phyloP scores from a whole-genome alignment of 23 tunicate species.

The Oikopleura dioica region DNA sequence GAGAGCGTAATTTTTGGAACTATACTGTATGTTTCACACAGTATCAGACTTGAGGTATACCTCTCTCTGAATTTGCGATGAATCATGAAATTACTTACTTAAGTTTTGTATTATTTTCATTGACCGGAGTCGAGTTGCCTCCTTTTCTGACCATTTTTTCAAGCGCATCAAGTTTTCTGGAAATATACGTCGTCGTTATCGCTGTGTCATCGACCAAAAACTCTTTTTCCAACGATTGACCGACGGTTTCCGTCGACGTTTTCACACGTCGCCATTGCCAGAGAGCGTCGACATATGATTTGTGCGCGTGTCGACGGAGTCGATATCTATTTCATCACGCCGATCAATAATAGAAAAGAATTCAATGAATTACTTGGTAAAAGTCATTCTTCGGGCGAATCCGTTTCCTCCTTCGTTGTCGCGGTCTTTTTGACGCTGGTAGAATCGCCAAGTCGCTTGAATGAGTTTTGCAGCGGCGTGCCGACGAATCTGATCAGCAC shows the following conservation, averaged over 20 bases:
- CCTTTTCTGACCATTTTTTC: conserved; percentile 4
- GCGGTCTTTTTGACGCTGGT: not conserved
- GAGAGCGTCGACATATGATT: not conserved
- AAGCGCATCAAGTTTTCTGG: conserved; percentile 10
- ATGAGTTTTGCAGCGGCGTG: conserved; percentile 8
- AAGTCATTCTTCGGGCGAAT: not conserved
- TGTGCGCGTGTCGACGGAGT: not conserved
- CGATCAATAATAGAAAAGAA: not conserved
- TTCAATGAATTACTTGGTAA: not conserved
- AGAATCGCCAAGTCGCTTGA: not conserved
- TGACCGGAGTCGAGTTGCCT: not conserved
- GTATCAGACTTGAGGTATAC: too few species aligned
- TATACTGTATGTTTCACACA: too few species aligned
- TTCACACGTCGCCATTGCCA: conserved; percentile 11
- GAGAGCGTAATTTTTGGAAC: too few species aligned
- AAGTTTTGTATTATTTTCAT: too few species aligned
- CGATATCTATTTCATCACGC: not conserved
- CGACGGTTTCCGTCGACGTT: conserved; percentile 8
- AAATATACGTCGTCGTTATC: conserved; percentile 4
- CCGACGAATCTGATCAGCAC: conserved; percentile 7
- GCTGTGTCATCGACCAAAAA: conserved; percentile 7
- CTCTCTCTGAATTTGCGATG: too few species aligned
- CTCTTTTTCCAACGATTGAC: conserved; percentile 4
- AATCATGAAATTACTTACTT: too few species aligned
- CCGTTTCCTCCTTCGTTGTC: not conserved